Evolutionary conservation across 2,113 vertebrate species (phyloP).

Genomic region (Alethe castanea): DNA sequence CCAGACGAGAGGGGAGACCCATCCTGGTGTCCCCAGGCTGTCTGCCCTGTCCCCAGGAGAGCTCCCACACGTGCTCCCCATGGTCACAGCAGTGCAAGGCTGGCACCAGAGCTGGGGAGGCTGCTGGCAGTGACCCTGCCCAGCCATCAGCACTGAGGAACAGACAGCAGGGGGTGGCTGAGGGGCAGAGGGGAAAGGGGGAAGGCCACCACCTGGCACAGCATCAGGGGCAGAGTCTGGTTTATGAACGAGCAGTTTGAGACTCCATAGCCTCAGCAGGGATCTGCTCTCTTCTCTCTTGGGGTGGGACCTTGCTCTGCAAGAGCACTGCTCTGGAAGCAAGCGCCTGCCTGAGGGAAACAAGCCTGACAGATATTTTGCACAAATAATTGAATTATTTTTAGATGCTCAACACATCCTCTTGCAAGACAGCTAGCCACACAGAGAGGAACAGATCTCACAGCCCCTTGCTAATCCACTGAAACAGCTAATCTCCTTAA

Average conservation of each 20-base stretch:
- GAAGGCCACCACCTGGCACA: background rate
- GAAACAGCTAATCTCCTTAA: conserved; percentile 47
- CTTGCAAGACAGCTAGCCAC: conserved; percentile 18
- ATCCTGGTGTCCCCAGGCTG: background rate
- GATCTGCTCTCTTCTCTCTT: background rate
- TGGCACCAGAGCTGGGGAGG: background rate
- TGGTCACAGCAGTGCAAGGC: fast-evolving
- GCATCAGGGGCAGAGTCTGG: background rate
- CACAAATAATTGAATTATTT: conserved; percentile 53
- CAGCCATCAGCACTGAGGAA: fast-evolving
- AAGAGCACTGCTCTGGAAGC: background rate
- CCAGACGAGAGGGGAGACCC: background rate
- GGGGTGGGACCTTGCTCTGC: background rate
- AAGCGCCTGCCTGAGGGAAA: background rate
- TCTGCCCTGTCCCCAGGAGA: background rate
- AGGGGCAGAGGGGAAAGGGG: background rate
- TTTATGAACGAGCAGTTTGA: fast-evolving
- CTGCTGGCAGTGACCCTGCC: background rate
- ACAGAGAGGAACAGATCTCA: background rate
- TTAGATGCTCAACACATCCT: conserved; percentile 45
- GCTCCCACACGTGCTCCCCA: fast-evolving
- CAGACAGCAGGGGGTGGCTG: fast-evolving
- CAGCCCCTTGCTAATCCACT: conserved; percentile 9
- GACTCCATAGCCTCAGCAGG: fast-evolving
- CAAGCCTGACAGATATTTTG: conserved; percentile 40